phyloP scores from a whole-genome alignment of 2,888 invertebrate genomes.

The Mellilla xanthometata region DNA sequence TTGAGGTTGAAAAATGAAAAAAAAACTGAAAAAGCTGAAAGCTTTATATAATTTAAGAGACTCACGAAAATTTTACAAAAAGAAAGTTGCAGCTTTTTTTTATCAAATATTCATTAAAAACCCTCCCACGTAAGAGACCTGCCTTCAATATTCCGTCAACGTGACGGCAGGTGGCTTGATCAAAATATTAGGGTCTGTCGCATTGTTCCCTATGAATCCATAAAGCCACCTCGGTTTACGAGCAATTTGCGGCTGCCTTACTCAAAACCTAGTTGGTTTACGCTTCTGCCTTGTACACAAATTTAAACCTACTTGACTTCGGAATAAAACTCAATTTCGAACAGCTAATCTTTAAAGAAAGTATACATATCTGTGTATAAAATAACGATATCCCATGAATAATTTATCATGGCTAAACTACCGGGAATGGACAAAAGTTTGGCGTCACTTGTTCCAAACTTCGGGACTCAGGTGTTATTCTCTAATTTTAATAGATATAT shows the following conservation, averaged over 20 bases:
- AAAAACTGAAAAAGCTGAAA: neutral
- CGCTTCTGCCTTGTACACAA: neutral
- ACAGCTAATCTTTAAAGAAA: neutral
- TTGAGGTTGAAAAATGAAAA: too few relatives aligned
- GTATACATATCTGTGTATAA: slow-evolving; percentile 13
- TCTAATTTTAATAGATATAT: slow-evolving; percentile 37
- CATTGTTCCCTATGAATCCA: slow-evolving; percentile 26
- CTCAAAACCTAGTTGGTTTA: slow-evolving; percentile 25
- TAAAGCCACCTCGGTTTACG: slow-evolving; percentile 28
- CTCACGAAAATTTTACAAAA: neutral
- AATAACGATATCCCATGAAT: slow-evolving; percentile 29
- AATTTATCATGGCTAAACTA: slow-evolving; percentile 36
- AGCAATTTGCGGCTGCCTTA: slow-evolving; percentile 29
- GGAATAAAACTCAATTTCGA: slow-evolving; percentile 2
- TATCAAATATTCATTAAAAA: slow-evolving; percentile 15
- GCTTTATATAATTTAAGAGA: too few relatives aligned
- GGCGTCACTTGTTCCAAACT: slow-evolving; percentile 23
- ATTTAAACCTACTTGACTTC: neutral
- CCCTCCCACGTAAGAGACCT: slow-evolving; percentile 7
- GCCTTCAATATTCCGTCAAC: slow-evolving; percentile 18
- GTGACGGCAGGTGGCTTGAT: slow-evolving; percentile 21
- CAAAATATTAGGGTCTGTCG: slow-evolving; percentile 28
- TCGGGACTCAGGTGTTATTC: slow-evolving; percentile 34
- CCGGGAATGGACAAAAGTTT: slow-evolving; percentile 31
- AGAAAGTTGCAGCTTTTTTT: slow-evolving; percentile 1